A percentile compares a stretch with the other conserved stretches of the same genome.
Evolutionary conservation across 2,113 vertebrate species (phyloP).

Genomic region (Callipepla californica): DNA sequence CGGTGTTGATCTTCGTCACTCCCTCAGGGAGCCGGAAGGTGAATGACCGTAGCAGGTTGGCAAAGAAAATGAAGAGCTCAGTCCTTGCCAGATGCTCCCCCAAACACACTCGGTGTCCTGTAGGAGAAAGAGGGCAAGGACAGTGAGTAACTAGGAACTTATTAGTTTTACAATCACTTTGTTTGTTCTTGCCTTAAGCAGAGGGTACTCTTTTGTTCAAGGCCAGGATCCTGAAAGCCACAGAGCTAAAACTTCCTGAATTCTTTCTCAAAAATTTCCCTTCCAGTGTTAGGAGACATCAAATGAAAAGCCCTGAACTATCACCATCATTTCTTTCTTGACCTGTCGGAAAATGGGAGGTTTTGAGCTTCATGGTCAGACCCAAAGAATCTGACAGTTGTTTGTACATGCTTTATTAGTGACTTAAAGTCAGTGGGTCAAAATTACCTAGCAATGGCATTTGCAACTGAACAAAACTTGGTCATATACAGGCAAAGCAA

Average conservation of each 20-base stretch:
- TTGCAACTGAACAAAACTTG: background rate
- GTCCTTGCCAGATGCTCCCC: constrained; percentile 51
- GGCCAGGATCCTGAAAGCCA: background rate
- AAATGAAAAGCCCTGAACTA: background rate
- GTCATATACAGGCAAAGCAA: background rate
- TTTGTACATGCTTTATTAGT: background rate
- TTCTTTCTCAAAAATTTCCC: background rate
- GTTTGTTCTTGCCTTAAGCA: background rate
- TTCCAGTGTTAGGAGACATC: background rate
- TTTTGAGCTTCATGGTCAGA: background rate
- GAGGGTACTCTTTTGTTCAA: background rate
- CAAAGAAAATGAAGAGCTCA: constrained; percentile 66
- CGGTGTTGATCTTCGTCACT: background rate
- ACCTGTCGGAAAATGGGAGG: background rate
- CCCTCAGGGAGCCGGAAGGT: constrained; percentile 14
- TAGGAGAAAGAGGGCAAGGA: background rate
- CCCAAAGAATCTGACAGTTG: background rate
- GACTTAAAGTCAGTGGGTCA: background rate
- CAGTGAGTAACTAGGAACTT: background rate
- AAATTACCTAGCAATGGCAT: background rate
- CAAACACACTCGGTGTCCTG: constrained; percentile 63
- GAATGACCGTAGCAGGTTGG: constrained; percentile 45
- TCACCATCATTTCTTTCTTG: background rate
- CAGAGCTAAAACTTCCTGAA: background rate
- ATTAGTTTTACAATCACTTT: background rate